phyloP scores from a whole-genome alignment of 2,888 invertebrate species.

The Caenorhabditis sp. region DNA sequence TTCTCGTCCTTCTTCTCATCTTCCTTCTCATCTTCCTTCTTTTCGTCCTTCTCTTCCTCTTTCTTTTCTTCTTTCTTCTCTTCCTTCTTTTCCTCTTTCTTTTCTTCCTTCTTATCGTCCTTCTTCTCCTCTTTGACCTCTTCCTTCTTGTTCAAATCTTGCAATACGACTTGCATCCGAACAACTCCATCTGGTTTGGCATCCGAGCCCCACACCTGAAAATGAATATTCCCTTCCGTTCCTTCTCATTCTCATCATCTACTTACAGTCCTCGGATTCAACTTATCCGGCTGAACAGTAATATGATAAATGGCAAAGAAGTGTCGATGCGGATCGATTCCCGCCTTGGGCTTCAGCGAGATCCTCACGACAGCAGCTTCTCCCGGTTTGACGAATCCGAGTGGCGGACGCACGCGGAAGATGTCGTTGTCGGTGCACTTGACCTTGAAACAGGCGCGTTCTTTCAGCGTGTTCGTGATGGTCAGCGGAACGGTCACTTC shows the following conservation, averaged over 20 bases:
- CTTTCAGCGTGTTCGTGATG: conserved; percentile 70
- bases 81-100: conserved; percentile 37
- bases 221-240: neutral
- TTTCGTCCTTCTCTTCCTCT: conserved; percentile 34
- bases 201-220: conserved; percentile 65
- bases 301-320: conserved; percentile 78
- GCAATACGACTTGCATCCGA: conserved; percentile 60
- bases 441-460: conserved; percentile 72
- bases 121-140: conserved; percentile 42
- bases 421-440: conserved; percentile 77
- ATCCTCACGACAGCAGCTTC: conserved; percentile 67
- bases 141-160: conserved; percentile 17
- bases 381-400: conserved; percentile 73
- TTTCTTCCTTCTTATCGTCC: conserved; percentile 44
- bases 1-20: conserved; percentile 28
- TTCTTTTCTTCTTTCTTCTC: conserved; percentile 37
- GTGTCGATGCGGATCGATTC: conserved; percentile 64
- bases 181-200: conserved; percentile 74
- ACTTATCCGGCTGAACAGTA: no score
- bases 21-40: conserved; percentile 29
- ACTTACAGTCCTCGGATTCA: conserved; percentile 57
- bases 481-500: conserved; percentile 54
- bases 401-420: conserved; percentile 78
- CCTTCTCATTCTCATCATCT: neutral
- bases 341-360: conserved; percentile 59